Percentiles rank a stretch among this genome's conserved stretches.
phyloP scores from a whole-genome alignment of 2,113 vertebrate genomes.

The Meles meles region DNA sequence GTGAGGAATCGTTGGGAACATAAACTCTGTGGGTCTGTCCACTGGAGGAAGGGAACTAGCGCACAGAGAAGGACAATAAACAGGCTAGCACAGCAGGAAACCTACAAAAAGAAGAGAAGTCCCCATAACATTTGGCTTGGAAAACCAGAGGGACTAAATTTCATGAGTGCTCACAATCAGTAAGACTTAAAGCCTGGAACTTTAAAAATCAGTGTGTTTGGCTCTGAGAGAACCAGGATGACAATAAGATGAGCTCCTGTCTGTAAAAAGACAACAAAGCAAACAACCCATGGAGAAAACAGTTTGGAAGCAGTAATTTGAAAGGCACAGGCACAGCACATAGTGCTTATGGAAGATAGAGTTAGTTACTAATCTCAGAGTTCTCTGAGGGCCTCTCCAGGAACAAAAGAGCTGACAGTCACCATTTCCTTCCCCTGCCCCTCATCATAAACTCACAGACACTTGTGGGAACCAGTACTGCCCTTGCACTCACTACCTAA shows the following conservation, averaged over 20 bases:
- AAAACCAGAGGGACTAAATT: neutral
- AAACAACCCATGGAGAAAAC: neutral
- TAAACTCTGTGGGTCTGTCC: neutral
- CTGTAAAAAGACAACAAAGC: neutral
- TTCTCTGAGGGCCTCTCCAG: neutral
- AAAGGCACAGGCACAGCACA: neutral
- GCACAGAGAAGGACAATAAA: neutral
- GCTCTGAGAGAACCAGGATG: neutral
- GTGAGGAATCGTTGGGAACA: neutral
- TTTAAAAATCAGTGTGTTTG: neutral
- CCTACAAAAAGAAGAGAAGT: neutral
- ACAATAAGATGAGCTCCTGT: neutral
- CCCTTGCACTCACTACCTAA: neutral
- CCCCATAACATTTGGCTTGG: neutral
- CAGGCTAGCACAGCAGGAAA: neutral
- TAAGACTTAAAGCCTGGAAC: neutral
- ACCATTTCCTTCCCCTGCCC: neutral
- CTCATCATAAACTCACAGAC: neutral
- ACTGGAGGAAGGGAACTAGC: neutral
- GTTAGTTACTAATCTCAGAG: neutral
- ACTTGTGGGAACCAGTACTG: neutral
- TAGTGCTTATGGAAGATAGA: neutral
- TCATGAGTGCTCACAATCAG: neutral
- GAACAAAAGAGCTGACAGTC: neutral
- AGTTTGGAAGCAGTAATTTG: neutral